Evolutionary conservation across 2,888 invertebrate species (phyloP), one percentile per base, ranked within the genome.

Genomic region (Chrysodeixis includens): DNA sequence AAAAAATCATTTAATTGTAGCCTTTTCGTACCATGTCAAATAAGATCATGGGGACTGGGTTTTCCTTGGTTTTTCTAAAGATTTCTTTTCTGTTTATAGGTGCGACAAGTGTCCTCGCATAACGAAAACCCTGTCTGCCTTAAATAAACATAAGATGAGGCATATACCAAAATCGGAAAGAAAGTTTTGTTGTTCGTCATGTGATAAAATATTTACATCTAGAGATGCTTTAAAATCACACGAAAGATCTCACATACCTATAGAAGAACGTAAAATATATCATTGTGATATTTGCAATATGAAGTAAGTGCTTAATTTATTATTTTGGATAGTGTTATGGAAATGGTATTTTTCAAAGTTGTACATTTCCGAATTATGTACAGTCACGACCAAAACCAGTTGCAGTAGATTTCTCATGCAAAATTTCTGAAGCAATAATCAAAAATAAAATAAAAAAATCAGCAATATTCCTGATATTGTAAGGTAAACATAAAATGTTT

Each of bases 31-130:
- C n/a, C n/a, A 5, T 1, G 5, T 6, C 6, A 14, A n/a, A n/a
- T n/a, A n/a, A n/a, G n/a, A n/a, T n/a, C n/a, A 5, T n/a, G 4
- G 4, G n/a, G 1, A 40, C 1, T 3, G 1, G n/a, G 3, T 4
- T 4, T 49, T 49, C 16, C 44, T 20, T 10, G 2, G 3, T 9
- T 18, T 10, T 20, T 46, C 46, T 40, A 30, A 12, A 30, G 30
- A 18, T 12, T 51, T 26, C 64, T 57, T 59, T 67, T 69, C 12
- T 89, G 89, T 67, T 26, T 44, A 56, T 83, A 96, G 95, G 40
- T 96, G 96, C 85, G 95, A 95, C 71, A 92, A 94, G 86, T 96
- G 95, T 78, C 93, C 94, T n/a, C 91, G 94, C 75, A 92, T 95
- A 75, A 92, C 95, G 46, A 95, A 94, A 86, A 90, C 95, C 8